Evolutionary conservation across 2,888 invertebrate species (phyloP).

Genomic region (Tetragonisca angustula): DNA sequence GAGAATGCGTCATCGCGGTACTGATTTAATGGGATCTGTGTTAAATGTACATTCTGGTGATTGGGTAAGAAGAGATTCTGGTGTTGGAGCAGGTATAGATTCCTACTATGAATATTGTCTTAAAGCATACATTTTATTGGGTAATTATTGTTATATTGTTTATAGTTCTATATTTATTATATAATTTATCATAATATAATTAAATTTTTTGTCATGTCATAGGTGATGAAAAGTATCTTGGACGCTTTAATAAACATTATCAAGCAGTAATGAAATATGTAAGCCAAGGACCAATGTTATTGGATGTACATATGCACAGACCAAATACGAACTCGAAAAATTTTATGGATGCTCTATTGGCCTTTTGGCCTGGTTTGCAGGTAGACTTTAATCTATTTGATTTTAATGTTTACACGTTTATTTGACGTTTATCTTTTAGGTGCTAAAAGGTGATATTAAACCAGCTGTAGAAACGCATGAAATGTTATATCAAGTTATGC

Average conservation of each 20-base stretch:
- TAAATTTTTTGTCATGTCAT: conserved; percentile 9
- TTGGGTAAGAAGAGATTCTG: conserved; percentile 98
- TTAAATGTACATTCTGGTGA: conserved; percentile 99
- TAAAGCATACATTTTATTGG: conserved; percentile 97
- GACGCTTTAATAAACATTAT: conserved; percentile 97
- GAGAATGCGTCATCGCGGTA: conserved; percentile 95
- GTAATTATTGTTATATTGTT: conserved; percentile 64
- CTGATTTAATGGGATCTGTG: conserved; percentile 98
- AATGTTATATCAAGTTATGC: conserved; percentile 99
- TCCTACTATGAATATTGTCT: conserved; percentile 99
- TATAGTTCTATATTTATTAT: background rate
- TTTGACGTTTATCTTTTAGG: conserved; percentile 81
- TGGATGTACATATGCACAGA: conserved; percentile 98
- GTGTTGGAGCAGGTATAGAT: conserved; percentile 99
- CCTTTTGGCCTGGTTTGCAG: conserved; percentile 99
- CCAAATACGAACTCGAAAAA: conserved; percentile 97
- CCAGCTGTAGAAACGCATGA: conserved; percentile 99
- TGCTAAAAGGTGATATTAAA: conserved; percentile 94
- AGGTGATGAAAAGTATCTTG: conserved; percentile 95
- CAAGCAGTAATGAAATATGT: conserved; percentile 98
- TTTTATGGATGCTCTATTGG: conserved; percentile 98
- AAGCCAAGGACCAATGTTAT: conserved; percentile 96
- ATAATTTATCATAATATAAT: background rate
- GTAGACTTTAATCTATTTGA: conserved; percentile 83
- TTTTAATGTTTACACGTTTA: conserved; percentile 59